Percentiles rank a stretch among this genome's conserved stretches.
These are phyloP conservation scores for Rhegmatorhina hoffmannsi DNA, from an alignment of 2,113 vertebrate species.

Conservation along the genomic window DNA sequence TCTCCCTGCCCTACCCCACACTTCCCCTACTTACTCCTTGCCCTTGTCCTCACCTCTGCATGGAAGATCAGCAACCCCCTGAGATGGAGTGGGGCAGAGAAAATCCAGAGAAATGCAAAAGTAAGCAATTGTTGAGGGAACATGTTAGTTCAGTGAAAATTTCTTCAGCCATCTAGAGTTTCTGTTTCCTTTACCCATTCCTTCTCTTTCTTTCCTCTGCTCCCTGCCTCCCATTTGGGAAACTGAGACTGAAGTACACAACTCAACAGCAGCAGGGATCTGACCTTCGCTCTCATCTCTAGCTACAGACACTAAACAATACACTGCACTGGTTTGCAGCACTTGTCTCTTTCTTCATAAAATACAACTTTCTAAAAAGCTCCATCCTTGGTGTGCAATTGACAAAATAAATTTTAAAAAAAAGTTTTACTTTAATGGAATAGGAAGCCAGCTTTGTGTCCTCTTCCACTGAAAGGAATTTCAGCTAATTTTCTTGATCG, in stretches of 20 bases:
- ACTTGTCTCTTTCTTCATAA: background rate
- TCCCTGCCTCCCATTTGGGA: background rate
- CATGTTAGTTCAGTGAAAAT: background rate
- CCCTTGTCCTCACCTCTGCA: background rate
- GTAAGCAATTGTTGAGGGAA: background rate
- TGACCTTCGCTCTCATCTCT: background rate
- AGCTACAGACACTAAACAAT: background rate
- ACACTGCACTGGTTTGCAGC: background rate
- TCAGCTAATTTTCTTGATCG: background rate
- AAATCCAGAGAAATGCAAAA: background rate
- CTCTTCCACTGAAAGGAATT: background rate
- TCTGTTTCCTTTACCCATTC: background rate
- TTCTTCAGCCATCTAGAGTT: background rate
- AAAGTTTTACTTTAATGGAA: background rate
- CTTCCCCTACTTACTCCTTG: background rate
- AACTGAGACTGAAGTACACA: background rate
- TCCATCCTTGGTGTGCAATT: background rate
- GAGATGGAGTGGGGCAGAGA: background rate
- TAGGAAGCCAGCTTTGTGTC: background rate
- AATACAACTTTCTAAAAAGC: background rate
- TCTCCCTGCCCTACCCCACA: fast-evolving
- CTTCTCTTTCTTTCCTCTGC: background rate
- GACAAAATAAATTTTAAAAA: background rate
- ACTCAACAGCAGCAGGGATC: background rate
- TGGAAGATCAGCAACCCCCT: background rate